Evolutionary conservation across 2,888 invertebrate species (phyloP).

Genomic region (Tryphoninae sp.): DNA sequence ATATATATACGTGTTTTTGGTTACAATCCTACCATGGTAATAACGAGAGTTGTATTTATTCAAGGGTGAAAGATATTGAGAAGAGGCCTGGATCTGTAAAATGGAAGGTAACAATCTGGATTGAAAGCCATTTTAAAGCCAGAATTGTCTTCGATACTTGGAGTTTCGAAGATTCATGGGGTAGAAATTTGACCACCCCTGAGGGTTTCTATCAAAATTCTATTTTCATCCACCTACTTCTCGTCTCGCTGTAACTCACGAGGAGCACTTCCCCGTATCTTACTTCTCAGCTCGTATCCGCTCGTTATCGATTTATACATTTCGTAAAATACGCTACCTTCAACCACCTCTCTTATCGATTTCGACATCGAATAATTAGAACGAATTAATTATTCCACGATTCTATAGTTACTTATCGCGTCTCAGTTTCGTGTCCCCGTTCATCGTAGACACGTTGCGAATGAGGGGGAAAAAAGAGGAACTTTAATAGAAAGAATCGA

Average conservation of each 20-base stretch:
- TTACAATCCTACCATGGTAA: background rate
- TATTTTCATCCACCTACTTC: background rate
- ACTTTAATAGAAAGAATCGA: conserved; percentile 40
- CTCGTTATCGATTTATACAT: background rate
- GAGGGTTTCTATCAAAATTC: background rate
- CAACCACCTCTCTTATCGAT: background rate
- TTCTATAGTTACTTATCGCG: conserved; percentile 1
- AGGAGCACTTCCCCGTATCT: too few relatives aligned
- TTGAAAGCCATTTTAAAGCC: background rate
- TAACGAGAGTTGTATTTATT: conserved; percentile 52
- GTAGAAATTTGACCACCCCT: background rate
- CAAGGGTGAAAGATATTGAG: conserved; percentile 8
- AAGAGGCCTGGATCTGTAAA: conserved; percentile 7
- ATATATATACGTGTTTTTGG: background rate
- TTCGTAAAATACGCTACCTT: background rate
- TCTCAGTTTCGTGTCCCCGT: background rate
- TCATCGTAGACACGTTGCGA: background rate
- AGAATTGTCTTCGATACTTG: background rate
- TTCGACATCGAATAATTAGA: too few relatives aligned
- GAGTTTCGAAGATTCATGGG: background rate
- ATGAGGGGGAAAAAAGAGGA: background rate
- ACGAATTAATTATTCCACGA: background rate
- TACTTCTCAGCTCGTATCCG: too few relatives aligned
- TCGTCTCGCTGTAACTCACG: too few relatives aligned
- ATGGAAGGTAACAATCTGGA: conserved; percentile 12